Conservation (phyloP, 2,113 vertebrate species). For the Anolis sagrei region DNA sequence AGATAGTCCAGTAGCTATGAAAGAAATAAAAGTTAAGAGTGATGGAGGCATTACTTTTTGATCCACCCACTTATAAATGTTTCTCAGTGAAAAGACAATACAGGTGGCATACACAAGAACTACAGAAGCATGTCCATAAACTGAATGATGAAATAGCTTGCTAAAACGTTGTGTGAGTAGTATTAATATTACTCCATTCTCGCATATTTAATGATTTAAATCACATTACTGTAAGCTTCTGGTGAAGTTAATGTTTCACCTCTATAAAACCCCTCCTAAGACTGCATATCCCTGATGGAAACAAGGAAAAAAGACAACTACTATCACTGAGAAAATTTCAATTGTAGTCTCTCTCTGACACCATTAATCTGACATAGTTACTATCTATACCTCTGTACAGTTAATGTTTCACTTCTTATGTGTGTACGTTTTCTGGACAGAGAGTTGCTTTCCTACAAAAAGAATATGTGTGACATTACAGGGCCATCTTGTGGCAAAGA, state of each 20-base stretch:
- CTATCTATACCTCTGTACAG: not conserved
- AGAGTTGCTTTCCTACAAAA: constrained; percentile 62
- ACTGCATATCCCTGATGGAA: not conserved
- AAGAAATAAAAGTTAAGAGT: too few species aligned
- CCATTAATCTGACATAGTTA: not conserved
- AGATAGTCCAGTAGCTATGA: too few species aligned
- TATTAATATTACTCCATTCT: not conserved
- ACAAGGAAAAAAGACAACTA: not conserved
- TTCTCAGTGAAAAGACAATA: not conserved
- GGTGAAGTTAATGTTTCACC: not conserved
- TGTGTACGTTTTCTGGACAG: constrained; percentile 21
- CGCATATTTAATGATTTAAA: not conserved
- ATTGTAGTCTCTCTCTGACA: not conserved
- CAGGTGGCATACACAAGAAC: not conserved
- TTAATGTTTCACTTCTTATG: not conserved
- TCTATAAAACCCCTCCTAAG: too few species aligned
- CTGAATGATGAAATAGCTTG: not conserved
- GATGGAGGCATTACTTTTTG: too few species aligned
- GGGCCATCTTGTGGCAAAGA: constrained; percentile 77
- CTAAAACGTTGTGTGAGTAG: not conserved
- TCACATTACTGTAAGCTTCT: not conserved
- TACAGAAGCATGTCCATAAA: not conserved
- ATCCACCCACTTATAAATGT: too few species aligned
- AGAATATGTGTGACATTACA: constrained; percentile 56
- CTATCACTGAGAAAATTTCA: not conserved